Evolutionary conservation across 1,140 invertebrate genomes (phyloP), one percentile per base, ranked within the genome.

Genomic region (Probaryconus sp.): DNA sequence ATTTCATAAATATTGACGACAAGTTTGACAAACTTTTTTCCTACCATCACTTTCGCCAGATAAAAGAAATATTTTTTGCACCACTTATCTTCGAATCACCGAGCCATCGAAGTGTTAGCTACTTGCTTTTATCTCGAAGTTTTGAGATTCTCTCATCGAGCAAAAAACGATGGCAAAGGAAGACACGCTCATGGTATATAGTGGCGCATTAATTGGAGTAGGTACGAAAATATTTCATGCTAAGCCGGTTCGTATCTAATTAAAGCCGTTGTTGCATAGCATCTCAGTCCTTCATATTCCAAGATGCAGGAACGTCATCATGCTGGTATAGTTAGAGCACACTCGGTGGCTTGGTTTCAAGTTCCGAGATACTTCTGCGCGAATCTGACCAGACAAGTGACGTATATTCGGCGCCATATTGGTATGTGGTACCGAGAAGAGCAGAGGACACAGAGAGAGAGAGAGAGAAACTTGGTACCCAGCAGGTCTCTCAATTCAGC

Each of bases 141-240:
- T n/a, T n/a, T n/a, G n/a, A n/a, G n/a, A n/a, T n/a, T n/a, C n/a
- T n/a, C n/a, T n/a, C n/a, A n/a, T n/a, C n/a, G n/a, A n/a, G n/a
- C n/a, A n/a, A n/a, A n/a, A n/a, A n/a, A n/a, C n/a, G n/a, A n/a
- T n/a, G n/a, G n/a, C n/a, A n/a, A n/a, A n/a, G n/a, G n/a, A n/a
- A n/a, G n/a, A n/a, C n/a, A n/a, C n/a, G n/a, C n/a, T n/a, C 58
- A 64, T 53, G 45, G 48, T 40, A 14, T 21, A 51, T 28, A 51
- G 53, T 14, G 37, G 45, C n/a, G 53, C 53, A 68, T 69, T 69
- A 69, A 69, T 69, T 69, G 65, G 65, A 69, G 60, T 58, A n/a
- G 53, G 45, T 51, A 51, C 65, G 58, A 72, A 65, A 58, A 64
- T 56, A 65, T 50, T 64, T 73, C 38, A 51, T 30, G 51, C 30